Evolutionary conservation across 2,113 vertebrate genomes (phyloP).

Genomic region (Melanocharis versteri): DNA sequence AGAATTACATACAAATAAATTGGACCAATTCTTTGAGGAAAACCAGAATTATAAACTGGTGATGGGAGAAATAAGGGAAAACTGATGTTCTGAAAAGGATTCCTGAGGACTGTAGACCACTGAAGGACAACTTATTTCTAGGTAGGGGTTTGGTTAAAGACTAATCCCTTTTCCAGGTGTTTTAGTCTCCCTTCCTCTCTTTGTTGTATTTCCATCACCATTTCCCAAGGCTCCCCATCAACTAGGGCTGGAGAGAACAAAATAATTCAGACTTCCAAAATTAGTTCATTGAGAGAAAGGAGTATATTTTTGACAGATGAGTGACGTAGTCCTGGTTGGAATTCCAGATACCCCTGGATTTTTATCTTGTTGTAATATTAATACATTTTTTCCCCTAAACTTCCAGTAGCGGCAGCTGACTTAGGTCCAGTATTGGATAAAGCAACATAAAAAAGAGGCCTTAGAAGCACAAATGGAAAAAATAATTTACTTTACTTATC

Average conservation of each 20-base stretch:
- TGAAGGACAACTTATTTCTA: neutral
- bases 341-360: neutral
- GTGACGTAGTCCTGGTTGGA: neutral
- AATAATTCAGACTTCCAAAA: neutral
- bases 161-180: neutral
- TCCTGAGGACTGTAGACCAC: neutral
- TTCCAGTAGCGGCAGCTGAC: neutral
- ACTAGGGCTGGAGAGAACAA: neutral
- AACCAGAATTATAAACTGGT: neutral
- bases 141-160: neutral
- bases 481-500: neutral
- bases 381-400: fast-evolving
- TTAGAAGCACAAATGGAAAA: neutral
- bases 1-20: neutral
- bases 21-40: neutral
- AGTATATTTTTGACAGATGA: neutral
- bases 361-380: neutral
- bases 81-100: neutral
- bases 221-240: neutral
- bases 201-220: neutral
- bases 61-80: neutral
- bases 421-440: neutral
- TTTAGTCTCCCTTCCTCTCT: neutral
- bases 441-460: neutral
- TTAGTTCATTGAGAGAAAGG: neutral